Conservation (phyloP, 2,113 vertebrate species). For the Micronycteris hirsuta region DNA sequence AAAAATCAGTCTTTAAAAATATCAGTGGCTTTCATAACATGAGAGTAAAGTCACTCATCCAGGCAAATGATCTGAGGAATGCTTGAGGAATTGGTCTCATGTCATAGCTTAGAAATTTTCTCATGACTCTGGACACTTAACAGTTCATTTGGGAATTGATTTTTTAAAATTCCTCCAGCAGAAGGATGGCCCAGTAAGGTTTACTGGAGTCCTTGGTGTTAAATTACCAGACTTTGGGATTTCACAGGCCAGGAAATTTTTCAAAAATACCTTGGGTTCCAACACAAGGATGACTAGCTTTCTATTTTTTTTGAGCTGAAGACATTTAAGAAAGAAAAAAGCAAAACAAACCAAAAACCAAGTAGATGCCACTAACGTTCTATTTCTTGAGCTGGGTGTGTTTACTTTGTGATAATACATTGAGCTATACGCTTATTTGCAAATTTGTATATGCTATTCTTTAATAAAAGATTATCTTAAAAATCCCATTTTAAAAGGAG, state of each 20-base stretch:
- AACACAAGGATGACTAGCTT: neutral
- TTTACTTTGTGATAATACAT: neutral
- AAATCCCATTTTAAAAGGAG: neutral
- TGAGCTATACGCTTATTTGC: neutral
- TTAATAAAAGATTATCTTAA: neutral
- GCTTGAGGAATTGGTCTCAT: neutral
- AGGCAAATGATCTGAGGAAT: conserved; percentile 31
- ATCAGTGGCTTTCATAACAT: neutral
- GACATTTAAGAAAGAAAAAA: neutral
- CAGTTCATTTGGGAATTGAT: neutral
- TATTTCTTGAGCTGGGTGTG: neutral
- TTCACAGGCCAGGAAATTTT: conserved; percentile 18
- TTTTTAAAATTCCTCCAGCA: neutral
- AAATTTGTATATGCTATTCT: neutral
- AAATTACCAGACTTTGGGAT: conserved; percentile 2
- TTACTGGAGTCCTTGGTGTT: neutral
- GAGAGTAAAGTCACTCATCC: neutral
- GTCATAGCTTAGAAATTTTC: conserved; percentile 34
- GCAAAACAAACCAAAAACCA: neutral
- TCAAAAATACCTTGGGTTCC: neutral
- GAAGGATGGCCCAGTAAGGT: neutral
- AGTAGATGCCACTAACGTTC: no score
- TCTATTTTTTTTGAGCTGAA: neutral
- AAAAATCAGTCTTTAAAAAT: conserved; percentile 11
- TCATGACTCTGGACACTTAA: conserved; percentile 43